phyloP scores from a whole-genome alignment of 2,113 vertebrate genomes.

The Ciconia stormi region DNA sequence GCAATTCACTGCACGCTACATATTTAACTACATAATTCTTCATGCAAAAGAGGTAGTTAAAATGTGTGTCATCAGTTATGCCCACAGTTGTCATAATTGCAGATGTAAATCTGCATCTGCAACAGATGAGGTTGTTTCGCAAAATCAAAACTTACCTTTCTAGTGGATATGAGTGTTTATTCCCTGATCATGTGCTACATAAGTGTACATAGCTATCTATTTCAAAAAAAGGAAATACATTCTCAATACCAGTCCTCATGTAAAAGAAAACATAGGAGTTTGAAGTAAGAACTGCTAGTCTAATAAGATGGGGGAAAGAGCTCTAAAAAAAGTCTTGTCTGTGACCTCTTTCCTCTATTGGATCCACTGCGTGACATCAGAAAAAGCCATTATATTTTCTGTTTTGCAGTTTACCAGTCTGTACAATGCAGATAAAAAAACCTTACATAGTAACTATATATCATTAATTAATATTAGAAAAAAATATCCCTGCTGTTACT shows the following conservation, averaged over 20 bases:
- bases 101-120: slow-evolving; percentile 1
- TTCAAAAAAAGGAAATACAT: not conserved
- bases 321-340: not conserved
- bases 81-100: slow-evolving; percentile 24
- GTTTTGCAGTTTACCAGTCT: not conserved
- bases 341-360: not conserved
- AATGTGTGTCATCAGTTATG: not conserved
- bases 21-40: slow-evolving; percentile 26
- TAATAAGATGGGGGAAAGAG: not conserved
- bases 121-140: not conserved
- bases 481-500: not conserved
- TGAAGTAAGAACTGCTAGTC: not conserved
- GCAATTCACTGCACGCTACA: not conserved
- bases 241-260: not conserved
- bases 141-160: not conserved
- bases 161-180: not conserved
- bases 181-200: not conserved
- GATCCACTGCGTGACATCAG: not conserved
- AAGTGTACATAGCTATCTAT: not conserved
- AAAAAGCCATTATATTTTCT: not conserved
- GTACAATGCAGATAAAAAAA: not conserved
- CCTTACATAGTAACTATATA: not conserved
- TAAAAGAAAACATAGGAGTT: not conserved
- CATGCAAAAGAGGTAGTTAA: slow-evolving; percentile 19
- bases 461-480: not conserved